Percentiles rank a stretch among this genome's conserved stretches.
Evolutionary conservation across 2,113 vertebrate genomes (phyloP).

Genomic region (Lophotis ruficrista): DNA sequence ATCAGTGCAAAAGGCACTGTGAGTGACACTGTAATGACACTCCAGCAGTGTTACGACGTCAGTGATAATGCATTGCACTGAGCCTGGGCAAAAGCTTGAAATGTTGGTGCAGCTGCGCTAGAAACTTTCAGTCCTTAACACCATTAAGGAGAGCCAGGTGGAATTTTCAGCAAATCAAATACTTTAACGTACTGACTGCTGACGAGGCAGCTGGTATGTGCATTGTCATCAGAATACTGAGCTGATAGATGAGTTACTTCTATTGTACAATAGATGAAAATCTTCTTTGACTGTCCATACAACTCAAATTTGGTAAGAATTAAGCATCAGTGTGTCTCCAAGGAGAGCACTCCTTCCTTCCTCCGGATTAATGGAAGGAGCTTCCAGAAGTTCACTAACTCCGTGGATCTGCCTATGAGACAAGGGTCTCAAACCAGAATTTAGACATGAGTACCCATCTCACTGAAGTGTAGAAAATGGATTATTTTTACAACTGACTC

Average conservation of each 20-base stretch:
- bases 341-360: neutral
- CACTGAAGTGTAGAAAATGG: neutral
- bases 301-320: neutral
- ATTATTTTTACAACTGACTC: neutral
- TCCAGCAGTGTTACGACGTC: neutral
- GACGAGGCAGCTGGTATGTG: neutral
- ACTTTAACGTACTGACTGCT: conserved; percentile 32
- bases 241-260: neutral
- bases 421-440: neutral
- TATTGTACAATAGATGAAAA: neutral
- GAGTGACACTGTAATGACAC: neutral
- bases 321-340: neutral
- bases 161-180: conserved; percentile 31
- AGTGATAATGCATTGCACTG: neutral
- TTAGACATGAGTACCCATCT: neutral
- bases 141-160: neutral
- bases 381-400: neutral
- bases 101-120: neutral
- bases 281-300: neutral
- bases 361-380: neutral
- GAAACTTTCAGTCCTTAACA: neutral
- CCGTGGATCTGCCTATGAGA: neutral
- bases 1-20: neutral
- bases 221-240: conserved; percentile 8
- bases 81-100: neutral